Conservation (phyloP, 2,797 vertebrate species). For the Botia kubotai region DNA sequence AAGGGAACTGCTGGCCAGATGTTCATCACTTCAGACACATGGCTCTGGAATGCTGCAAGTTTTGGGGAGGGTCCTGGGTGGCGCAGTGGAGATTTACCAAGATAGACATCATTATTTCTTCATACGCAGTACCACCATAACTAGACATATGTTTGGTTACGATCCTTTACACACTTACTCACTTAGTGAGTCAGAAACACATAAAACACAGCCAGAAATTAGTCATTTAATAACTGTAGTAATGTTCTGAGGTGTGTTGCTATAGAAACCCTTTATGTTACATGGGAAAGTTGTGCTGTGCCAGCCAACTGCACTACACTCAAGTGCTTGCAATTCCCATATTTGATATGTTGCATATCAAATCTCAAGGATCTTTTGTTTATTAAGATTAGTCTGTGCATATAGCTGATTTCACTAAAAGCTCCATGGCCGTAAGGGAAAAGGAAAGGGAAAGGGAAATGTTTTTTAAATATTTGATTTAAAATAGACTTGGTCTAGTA, state of each 20-base stretch:
- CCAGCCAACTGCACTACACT: slow-evolving; percentile 18
- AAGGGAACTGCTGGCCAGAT: slow-evolving; percentile 68
- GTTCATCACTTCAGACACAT: slow-evolving; percentile 70
- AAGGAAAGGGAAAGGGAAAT: background rate
- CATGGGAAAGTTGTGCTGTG: slow-evolving; percentile 10
- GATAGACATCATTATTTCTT: slow-evolving; percentile 48
- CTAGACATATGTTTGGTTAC: slow-evolving; percentile 55
- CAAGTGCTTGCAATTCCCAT: slow-evolving; percentile 1
- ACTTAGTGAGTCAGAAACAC: slow-evolving; percentile 39
- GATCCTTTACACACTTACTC: slow-evolving; percentile 36
- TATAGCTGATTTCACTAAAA: slow-evolving; percentile 13
- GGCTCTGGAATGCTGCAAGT: slow-evolving; percentile 61
- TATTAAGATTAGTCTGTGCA: slow-evolving; percentile 32
- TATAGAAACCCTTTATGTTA: slow-evolving; percentile 8
- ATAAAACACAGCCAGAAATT: background rate
- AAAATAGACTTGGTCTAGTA: background rate
- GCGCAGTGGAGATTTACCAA: slow-evolving; percentile 57
- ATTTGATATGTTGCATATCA: background rate
- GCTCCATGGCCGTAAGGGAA: background rate
- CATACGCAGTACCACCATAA: slow-evolving; percentile 46
- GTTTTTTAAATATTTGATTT: no score
- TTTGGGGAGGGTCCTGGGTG: slow-evolving; percentile 62
- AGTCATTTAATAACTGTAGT: slow-evolving; percentile 27
- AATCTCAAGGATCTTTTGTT: background rate
- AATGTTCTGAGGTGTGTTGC: background rate